phyloP scores from a whole-genome alignment of 2,113 vertebrate species.

The Plotosus lineatus region DNA sequence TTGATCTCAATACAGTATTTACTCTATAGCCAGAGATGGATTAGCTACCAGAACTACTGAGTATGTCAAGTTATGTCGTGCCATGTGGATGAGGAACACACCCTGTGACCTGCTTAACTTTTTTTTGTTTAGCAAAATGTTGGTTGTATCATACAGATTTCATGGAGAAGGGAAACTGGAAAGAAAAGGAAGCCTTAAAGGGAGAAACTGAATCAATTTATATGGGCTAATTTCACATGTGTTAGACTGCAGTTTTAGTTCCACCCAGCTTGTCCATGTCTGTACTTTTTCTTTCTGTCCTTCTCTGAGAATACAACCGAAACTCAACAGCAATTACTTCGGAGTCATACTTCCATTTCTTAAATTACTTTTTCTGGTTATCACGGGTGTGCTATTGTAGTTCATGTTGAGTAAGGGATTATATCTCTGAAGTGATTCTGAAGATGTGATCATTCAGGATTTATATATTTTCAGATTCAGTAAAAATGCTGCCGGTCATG shows the following conservation, averaged over 20 bases:
- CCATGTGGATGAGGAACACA: no score
- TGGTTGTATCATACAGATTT: no score
- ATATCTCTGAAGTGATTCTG: not conserved
- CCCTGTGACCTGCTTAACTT: no score
- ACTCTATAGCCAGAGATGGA: not conserved
- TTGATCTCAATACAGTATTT: not conserved
- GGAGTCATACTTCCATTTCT: not conserved
- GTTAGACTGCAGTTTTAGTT: not conserved
- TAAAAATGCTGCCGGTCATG: not conserved
- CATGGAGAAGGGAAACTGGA: no score
- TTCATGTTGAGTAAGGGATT: not conserved
- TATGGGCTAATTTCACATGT: not conserved
- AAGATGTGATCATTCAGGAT: not conserved
- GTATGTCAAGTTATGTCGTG: no score
- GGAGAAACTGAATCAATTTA: not conserved
- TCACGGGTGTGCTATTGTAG: no score
- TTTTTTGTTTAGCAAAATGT: no score
- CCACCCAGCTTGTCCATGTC: no score
- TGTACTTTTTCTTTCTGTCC: not conserved
- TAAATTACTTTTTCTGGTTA: not conserved
- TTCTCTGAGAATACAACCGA: not conserved
- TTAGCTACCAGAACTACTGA: not conserved
- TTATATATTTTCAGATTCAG: not conserved
- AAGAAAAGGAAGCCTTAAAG: no score
- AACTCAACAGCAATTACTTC: not conserved